Conservation (phyloP, 92 coral and sea anemone species). For the Paramuricea clavata region DNA sequence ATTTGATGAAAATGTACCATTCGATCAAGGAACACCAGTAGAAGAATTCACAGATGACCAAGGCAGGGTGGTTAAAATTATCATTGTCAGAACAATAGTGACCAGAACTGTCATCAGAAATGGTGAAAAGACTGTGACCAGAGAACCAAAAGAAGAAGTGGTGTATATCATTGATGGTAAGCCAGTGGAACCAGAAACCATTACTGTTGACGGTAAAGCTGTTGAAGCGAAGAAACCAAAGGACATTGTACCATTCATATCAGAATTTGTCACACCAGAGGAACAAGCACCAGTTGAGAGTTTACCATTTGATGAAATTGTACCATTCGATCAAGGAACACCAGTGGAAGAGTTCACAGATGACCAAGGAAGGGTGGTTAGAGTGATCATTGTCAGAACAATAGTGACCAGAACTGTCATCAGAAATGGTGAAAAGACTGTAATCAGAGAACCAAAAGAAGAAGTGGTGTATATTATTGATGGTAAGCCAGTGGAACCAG, state of each 20-base stretch:
- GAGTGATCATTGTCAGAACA: conserved; percentile 37
- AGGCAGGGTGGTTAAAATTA: conserved; percentile 42
- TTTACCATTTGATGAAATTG: neutral
- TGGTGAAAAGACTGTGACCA: conserved; percentile 45
- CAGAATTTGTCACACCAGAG: neutral
- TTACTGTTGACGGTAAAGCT: conserved; percentile 41
- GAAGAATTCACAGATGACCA: conserved; percentile 56
- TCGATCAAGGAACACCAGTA: conserved; percentile 58
- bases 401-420: conserved; percentile 26
- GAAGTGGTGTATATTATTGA: conserved; percentile 24
- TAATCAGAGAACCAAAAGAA: conserved; percentile 25
- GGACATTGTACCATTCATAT: neutral
- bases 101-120: conserved; percentile 56
- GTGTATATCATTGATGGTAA: conserved; percentile 48
- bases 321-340: conserved; percentile 15
- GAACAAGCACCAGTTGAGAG: conserved; percentile 45
- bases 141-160: conserved; percentile 51
- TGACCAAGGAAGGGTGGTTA: conserved; percentile 57
- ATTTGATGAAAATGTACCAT: conserved; percentile 7
- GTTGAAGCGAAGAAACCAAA: conserved; percentile 48
- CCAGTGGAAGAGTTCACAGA: conserved; percentile 49
- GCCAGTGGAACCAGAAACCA: conserved; percentile 38
- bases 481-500: conserved; percentile 25
- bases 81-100: conserved; percentile 41
- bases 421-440: conserved; percentile 22